These are phyloP conservation scores for Glaucomys volans DNA, from an alignment of 2,113 vertebrate species.

Conservation along the genomic window DNA sequence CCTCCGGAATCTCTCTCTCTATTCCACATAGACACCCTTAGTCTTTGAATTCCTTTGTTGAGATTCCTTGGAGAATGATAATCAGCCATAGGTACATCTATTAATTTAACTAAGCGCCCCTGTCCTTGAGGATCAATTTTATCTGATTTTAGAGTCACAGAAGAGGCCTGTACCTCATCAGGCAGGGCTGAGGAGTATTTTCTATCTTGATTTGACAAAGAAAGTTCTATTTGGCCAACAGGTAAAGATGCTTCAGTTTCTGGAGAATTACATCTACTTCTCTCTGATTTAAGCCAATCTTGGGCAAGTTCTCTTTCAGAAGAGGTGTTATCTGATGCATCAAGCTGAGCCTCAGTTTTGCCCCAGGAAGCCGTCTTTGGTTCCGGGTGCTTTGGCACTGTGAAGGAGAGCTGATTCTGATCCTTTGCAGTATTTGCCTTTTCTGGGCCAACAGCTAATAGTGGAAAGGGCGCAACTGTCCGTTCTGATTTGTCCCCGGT, in stretches of 20 bases:
- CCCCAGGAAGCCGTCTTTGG: background rate
- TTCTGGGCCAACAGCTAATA: background rate
- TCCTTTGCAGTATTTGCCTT: background rate
- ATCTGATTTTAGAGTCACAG: background rate
- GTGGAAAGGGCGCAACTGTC: background rate
- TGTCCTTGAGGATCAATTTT: background rate
- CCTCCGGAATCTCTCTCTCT: background rate
- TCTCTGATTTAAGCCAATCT: background rate
- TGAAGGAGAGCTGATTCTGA: background rate
- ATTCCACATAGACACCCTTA: constrained; percentile 19
- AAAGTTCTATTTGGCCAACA: background rate
- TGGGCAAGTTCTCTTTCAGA: constrained; percentile 7
- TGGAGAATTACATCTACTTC: background rate
- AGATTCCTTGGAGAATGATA: background rate
- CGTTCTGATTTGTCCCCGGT: background rate
- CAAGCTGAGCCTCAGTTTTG: background rate
- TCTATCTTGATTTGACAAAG: background rate
- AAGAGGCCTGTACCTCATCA: background rate
- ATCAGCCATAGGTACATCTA: constrained; percentile 46
- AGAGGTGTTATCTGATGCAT: background rate
- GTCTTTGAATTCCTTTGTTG: background rate
- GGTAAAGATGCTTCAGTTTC: background rate
- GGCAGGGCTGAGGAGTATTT: background rate
- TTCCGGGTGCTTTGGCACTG: background rate
- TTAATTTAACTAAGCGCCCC: background rate